Evolutionary conservation across 2,113 vertebrate genomes (phyloP), one percentile per base, ranked within the genome.

Genomic region (Pipa parva): DNA sequence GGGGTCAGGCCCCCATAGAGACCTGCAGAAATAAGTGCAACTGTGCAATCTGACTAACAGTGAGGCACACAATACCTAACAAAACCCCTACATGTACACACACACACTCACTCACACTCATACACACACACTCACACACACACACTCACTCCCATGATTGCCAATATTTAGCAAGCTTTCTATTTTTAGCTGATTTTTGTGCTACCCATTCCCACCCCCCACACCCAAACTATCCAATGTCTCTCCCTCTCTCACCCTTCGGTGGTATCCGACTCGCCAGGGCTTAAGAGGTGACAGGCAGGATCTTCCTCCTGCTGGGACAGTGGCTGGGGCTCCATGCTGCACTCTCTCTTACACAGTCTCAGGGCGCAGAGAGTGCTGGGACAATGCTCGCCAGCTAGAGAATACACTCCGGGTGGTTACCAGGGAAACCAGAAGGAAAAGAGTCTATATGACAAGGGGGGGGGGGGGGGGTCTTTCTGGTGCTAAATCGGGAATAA

Each of bases 321-420:
- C 66, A 61, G 25, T 60, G 66, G 57, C 66, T 61, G 56, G 26
- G 66, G 66, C 48, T 70, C 66, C 66, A 70, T 70, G 25, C 66
- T 70, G 66, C 66, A 70, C 66, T 61, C 66, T 70, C 66, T 52
- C 66, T 42, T 33, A 9, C 22, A 42, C 27, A 29, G 60, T 49
- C 29, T 58, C 20, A 18, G 56, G 48, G 50, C 10, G 48, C 60
- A 39, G 59, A 33, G 56, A 20, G 27, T 45, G 54, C 25, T 27
- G 36, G 49, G 28, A 9, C 17, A 39, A 57, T 28, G 24, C 11
- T 52, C 45, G 7, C n/a, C 49, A 29, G 59, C 48, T 26, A 63
- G 1, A 18, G 12, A 36, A 26, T 26, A 63, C 31, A 72, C 42
- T 18, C 11, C 42, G 50, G n/a, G 45, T 9, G 1, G 28, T 37